Evolutionary conservation across 1,140 invertebrate species (phyloP), one percentile per base, ranked within the genome.

Genomic region (Antheraea mylitta): DNA sequence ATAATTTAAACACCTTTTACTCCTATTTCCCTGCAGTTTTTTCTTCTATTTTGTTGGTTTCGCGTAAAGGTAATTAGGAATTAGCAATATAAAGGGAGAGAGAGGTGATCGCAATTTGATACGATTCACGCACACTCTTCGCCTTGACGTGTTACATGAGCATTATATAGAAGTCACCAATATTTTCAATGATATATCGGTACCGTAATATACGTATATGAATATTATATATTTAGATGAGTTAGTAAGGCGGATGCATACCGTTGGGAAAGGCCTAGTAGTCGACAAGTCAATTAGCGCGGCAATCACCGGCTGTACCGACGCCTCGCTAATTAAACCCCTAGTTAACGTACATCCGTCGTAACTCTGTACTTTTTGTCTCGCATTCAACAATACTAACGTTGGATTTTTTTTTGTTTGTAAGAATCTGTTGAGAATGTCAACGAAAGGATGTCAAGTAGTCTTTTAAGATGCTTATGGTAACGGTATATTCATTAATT

Each of bases 321-420:
- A 58, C 72, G 68, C 7, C 48, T 61, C 66, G 65, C 58, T 73
- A 73, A 73, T 73, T 73, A 69, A 69, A 67, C 13, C 18, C 53
- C 13, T 64, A 65, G n/a, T 65, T 45, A 45, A 45, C 37, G 19
- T 65, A 13, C 37, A 37, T 63, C 59, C 61, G 61, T 37, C 22
- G 22, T 53, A 53, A 53, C 11, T 53, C 16, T 53, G 16, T 6
- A 16, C 45, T 53, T 53, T 53, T 53, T 53, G 6, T 53, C 16
- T 53, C 11, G 13, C 45, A 53, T 53, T 53, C 16, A 53, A n/a
- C 45, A 13, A 13, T 16, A 53, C 16, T 16, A 53, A 13, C 13
- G 11, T 53, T 53, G 11, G 45, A 16, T 11, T 16, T 53, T 13
- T n/a, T 53, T 53, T 53, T 53, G 45, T 53, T 53, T 53, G 16